Evolutionary conservation across 2,888 invertebrate genomes (phyloP), one percentile per base, ranked within the genome.

Genomic region (Adelphocoris suturalis): DNA sequence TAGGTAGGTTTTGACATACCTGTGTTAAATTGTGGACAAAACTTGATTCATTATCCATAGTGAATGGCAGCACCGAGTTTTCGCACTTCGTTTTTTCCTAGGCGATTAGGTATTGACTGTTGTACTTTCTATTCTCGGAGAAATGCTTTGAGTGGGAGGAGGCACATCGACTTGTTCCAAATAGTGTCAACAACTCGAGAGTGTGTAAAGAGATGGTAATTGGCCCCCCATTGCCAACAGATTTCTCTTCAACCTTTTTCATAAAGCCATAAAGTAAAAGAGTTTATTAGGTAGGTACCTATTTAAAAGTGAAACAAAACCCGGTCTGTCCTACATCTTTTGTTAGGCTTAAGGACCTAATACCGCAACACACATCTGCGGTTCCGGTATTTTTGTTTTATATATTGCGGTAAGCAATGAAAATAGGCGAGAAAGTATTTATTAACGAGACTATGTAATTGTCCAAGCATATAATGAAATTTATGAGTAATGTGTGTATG

Each of bases 191-290:
- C 68, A 68, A 68, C 23, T 12, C 68, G 68, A 23, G 11, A 68
- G 23, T 23, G 68, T 23, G 68, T 68, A 68, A 68, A 27, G 68
- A 23, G 68, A 68, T 23, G 68, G 68, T 68, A 68, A 68, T 68
- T 68, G 68, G n/a, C 0, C 68, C 19, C 19, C 12, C 68, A 23
- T 68, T 68, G 5, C 61, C 1, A 61, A 68, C 23, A 27, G 68
- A 3, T 68, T 68, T 68, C 68, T 68, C 68, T 68, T 23, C 5
- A 68, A 23, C 12, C 68, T 19, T 23, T 68, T 68, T 23, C 23
- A 16, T 52, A 4, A 37, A 37, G 3, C 7, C 37, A 37, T 37
- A 7, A 37, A 37, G 3, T 37, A 37, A 7, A 37, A 37, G 37
- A 7, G 37, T 37, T 37, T 37, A 7, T 37, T 7, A 37, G 37